phyloP scores from a whole-genome alignment of 2,797 vertebrate species.

The Echeneis naucrates region DNA sequence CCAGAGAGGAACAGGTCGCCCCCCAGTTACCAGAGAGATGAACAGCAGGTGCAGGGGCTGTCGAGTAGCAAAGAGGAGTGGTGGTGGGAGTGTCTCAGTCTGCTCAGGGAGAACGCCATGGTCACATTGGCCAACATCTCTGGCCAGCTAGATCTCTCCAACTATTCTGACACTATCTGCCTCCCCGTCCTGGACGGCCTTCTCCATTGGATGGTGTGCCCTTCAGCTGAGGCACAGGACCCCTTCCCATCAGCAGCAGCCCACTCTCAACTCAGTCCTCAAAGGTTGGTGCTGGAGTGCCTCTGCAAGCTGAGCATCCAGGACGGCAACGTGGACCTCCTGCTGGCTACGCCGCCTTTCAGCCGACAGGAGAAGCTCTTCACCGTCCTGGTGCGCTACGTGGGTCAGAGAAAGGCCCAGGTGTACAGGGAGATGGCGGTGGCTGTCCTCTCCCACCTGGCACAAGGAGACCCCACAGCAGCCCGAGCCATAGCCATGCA shows the following conservation, averaged over 20 bases:
- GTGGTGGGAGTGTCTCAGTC: constrained; percentile 99
- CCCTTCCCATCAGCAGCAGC: constrained; percentile 92
- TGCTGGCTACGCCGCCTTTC: constrained; percentile 95
- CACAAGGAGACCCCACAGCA: constrained; percentile 93
- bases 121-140: constrained; percentile 98
- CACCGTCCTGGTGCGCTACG: constrained; percentile 92
- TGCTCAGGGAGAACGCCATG: constrained; percentile 96
- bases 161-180: constrained; percentile 97
- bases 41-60: constrained; percentile 88
- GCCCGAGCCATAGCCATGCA: constrained; percentile 96
- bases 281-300: constrained; percentile 97
- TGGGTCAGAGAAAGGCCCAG: constrained; percentile 95
- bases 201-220: constrained; percentile 99
- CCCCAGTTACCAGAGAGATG: constrained; percentile 91
- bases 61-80: constrained; percentile 94
- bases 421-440: constrained; percentile 99
- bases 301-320: constrained; percentile 99
- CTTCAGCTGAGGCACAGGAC: constrained; percentile 96
- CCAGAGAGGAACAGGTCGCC: constrained; percentile 92
- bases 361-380: constrained; percentile 98
- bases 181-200: constrained; percentile 97
- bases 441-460: constrained; percentile 97
- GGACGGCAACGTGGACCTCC: constrained; percentile 96
- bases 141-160: constrained; percentile 97
- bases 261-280: constrained; percentile 93